Evolutionary conservation across 2,113 vertebrate species (phyloP).

Genomic region (Pituophis catenifer): DNA sequence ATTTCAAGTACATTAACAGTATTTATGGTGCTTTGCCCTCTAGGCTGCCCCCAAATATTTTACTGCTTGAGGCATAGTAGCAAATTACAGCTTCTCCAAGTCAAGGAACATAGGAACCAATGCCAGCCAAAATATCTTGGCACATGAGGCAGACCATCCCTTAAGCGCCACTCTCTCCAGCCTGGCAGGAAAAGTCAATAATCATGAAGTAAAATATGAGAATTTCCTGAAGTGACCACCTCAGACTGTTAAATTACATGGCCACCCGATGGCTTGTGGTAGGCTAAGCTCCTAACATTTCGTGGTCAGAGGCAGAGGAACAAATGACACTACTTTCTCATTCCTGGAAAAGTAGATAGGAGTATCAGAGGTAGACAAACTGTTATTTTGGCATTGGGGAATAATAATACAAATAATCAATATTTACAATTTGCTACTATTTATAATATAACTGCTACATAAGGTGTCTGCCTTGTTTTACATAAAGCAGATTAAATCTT

Average conservation of each 20-base stretch:
- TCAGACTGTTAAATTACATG: background rate
- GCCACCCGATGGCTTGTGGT: background rate
- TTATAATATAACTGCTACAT: background rate
- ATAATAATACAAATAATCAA: background rate
- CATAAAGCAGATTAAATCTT: background rate
- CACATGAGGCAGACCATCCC: background rate
- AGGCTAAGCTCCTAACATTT: background rate
- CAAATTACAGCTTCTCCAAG: background rate
- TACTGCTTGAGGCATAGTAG: background rate
- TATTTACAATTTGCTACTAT: background rate
- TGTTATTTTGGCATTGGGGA: background rate
- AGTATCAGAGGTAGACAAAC: background rate
- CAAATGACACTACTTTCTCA: background rate
- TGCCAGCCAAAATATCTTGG: background rate
- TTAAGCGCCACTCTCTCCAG: background rate
- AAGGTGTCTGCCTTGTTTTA: background rate
- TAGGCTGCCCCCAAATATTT: background rate
- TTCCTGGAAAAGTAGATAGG: background rate
- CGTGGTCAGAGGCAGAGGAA: background rate
- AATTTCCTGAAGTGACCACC: background rate
- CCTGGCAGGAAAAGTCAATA: background rate
- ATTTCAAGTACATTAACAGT: conserved; percentile 18
- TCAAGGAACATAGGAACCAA: background rate
- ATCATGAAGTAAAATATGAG: background rate
- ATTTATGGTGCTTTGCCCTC: background rate